Evolutionary conservation across 2,888 invertebrate genomes (phyloP).

Genomic region (Tenthredo amoena): DNA sequence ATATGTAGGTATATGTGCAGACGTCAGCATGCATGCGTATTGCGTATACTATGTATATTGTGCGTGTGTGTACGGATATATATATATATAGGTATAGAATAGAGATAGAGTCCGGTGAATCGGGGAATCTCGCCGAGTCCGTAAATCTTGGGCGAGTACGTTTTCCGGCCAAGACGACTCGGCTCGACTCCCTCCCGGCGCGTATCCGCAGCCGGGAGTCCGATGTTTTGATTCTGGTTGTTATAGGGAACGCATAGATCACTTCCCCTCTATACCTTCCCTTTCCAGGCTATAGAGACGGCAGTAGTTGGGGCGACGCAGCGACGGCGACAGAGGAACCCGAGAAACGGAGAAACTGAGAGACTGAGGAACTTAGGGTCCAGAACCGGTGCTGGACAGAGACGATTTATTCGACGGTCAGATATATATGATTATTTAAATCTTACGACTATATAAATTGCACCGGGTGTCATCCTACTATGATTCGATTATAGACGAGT

Average conservation of each 20-base stretch:
- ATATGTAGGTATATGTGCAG: too few relatives aligned
- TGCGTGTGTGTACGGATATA: not conserved
- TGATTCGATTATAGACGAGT: not conserved
- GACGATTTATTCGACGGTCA: slow-evolving; percentile 69
- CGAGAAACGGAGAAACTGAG: not conserved
- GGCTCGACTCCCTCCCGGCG: slow-evolving; percentile 8
- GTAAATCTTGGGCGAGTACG: slow-evolving; percentile 47
- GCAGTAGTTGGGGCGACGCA: slow-evolving; percentile 70
- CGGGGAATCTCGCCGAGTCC: slow-evolving; percentile 2
- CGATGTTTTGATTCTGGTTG: slow-evolving; percentile 75
- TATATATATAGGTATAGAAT: not conserved
- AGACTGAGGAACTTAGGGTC: not conserved
- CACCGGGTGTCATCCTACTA: not conserved
- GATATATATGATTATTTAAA: slow-evolving; percentile 69
- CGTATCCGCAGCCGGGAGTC: slow-evolving; percentile 51
- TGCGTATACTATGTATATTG: too few relatives aligned
- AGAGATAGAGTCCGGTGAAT: not conserved
- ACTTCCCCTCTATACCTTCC: slow-evolving; percentile 64
- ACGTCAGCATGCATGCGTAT: not conserved
- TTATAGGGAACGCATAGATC: slow-evolving; percentile 76
- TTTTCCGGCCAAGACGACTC: slow-evolving; percentile 47
- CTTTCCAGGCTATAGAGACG: slow-evolving; percentile 69
- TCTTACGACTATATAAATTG: not conserved
- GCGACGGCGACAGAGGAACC: slow-evolving; percentile 50
- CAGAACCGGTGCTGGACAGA: slow-evolving; percentile 67